Percentiles rank a stretch among this genome's conserved stretches.
These are phyloP conservation scores for Odontocolon sp. DNA, from an alignment of 2,888 invertebrate genomes.

Conservation along the genomic window DNA sequence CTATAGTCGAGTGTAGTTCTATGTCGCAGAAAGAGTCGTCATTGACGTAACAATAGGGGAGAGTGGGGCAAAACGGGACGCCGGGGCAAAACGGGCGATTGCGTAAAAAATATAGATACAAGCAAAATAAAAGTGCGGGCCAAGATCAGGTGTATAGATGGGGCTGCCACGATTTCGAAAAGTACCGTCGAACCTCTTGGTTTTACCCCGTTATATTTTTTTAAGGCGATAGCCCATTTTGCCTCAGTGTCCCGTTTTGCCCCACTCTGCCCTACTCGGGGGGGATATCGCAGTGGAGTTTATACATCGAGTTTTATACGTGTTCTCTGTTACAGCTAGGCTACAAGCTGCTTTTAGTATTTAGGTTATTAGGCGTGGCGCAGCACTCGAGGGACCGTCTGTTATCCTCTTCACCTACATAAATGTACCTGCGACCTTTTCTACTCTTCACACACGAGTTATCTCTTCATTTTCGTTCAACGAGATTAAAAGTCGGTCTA, in stretches of 20 bases:
- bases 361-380: conserved; percentile 59
- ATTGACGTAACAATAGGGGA: conserved; percentile 35
- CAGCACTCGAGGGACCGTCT: conserved; percentile 36
- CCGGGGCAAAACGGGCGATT: too few relatives aligned
- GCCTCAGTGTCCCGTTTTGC: too few relatives aligned
- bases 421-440: conserved; percentile 20
- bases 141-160: too few relatives aligned
- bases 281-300: neutral
- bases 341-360: conserved; percentile 41
- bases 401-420: conserved; percentile 31
- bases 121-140: too few relatives aligned
- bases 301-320: neutral
- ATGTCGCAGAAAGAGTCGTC: neutral
- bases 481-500: conserved; percentile 11
- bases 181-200: too few relatives aligned
- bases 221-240: too few relatives aligned
- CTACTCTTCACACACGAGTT: neutral
- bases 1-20: neutral
- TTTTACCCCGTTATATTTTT: too few relatives aligned
- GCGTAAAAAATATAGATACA: too few relatives aligned
- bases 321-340: neutral
- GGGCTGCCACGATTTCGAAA: too few relatives aligned
- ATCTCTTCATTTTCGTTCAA: conserved; percentile 8
- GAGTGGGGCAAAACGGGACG: too few relatives aligned
- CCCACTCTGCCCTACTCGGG: too few relatives aligned